These are phyloP conservation scores for Eretmocerus hayati DNA, from an alignment of 2,888 invertebrate genomes.

Conservation along the genomic window DNA sequence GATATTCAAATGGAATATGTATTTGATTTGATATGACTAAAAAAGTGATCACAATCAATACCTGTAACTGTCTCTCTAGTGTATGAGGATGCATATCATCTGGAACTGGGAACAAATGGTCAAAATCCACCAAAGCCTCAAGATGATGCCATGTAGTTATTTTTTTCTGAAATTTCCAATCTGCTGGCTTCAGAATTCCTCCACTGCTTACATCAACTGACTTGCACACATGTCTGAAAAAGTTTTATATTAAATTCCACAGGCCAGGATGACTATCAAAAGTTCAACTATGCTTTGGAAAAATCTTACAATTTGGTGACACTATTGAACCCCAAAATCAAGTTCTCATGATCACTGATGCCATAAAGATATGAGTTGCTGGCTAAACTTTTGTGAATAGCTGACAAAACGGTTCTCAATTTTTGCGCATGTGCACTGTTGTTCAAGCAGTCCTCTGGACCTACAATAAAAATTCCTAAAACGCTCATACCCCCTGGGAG, in stretches of 20 bases:
- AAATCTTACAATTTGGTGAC: constrained; percentile 48
- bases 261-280: no score
- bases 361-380: constrained; percentile 57
- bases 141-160: constrained; percentile 68
- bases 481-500: constrained; percentile 84
- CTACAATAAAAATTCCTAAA: constrained; percentile 72
- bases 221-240: constrained; percentile 55
- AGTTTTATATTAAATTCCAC: neutral
- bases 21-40: constrained; percentile 2
- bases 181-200: constrained; percentile 59
- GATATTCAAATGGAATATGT: neutral
- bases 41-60: constrained; percentile 30
- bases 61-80: constrained; percentile 64
- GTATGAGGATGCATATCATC: constrained; percentile 55
- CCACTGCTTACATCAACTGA: constrained; percentile 52
- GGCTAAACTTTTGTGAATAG: constrained; percentile 53
- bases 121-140: constrained; percentile 69
- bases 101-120: constrained; percentile 66
- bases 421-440: constrained; percentile 53
- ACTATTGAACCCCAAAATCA: constrained; percentile 55
- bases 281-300: neutral
- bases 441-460: constrained; percentile 58
- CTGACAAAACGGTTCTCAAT: constrained; percentile 53
- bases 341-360: constrained; percentile 55
- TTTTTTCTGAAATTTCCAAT: constrained; percentile 69